Base-by-base conservation (phyloP, 30 jellyfish, hydroid and myxozoan species). In the Turritopsis dohrnii region DNA sequence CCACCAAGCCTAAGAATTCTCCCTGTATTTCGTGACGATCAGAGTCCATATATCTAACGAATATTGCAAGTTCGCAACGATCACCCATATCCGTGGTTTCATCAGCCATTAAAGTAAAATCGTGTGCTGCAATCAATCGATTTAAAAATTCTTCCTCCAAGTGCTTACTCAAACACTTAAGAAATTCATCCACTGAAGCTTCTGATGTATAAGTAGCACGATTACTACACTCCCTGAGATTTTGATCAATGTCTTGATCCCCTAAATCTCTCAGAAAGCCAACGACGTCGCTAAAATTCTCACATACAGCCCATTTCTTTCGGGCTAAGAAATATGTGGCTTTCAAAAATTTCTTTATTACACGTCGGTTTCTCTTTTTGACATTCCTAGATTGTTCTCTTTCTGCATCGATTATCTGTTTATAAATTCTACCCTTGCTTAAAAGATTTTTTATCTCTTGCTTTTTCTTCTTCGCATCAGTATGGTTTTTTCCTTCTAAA, bases 51-150 rank as follows among this genome's bases (percentile, higher is more conserved):
- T 17, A 17, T 60, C 72, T 60, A 60, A 60, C 72, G n/a, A 60
- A 60, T 60, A 60, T 60, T n/a, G 72, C 18, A 17, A 60, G n/a
- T n/a, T 60, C 72, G n/a, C 72, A 60, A 17, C 72, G n/a, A 60
- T 60, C 72, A 60, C 72, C 72, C 72, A 60, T 60, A 60, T 60
- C 72, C n/a, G 72, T 60, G 18, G 72, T 60, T n/a, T 60, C 72
- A 60, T 60, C n/a, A 17, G 72, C n/a, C n/a, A n/a, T n/a, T n/a
- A n/a, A n/a, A n/a, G n/a, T n/a, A n/a, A n/a, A n/a, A n/a, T n/a
- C n/a, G n/a, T n/a, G 72, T 17, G 72, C 72, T 17, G 72, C 72
- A 60, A 60, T 17, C n/a, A 60, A n/a, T 17, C n/a, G 72, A 60
- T 60, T 60, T 60, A 60, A n/a, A 17, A 60, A 60, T 60, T n/a